A percentile compares a stretch with the other conserved stretches of the same genome.
These are phyloP conservation scores for Camelus dromedarius DNA, from an alignment of 2,113 vertebrate genomes.

Conservation along the genomic window DNA sequence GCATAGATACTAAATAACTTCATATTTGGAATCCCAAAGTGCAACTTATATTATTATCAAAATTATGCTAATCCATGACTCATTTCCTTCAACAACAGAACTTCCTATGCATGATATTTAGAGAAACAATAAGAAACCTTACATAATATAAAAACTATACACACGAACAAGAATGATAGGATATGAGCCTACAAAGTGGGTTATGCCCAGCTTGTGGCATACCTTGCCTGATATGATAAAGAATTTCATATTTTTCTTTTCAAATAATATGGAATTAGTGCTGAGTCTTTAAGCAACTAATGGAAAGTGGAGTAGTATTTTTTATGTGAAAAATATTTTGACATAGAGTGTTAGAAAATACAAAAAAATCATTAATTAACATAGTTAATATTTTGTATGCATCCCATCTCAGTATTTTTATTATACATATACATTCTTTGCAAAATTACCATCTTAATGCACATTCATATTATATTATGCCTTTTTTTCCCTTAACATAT, in stretches of 20 bases:
- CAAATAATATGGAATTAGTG: not conserved
- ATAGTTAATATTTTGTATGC: not conserved
- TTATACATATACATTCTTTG: not conserved
- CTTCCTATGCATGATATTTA: not conserved
- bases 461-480: not conserved
- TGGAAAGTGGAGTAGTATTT: not conserved
- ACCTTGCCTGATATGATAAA: not conserved
- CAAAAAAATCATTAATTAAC: constrained; percentile 13
- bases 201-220: not conserved
- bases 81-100: not conserved
- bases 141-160: not conserved
- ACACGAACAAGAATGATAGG: not conserved
- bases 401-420: not conserved
- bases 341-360: not conserved
- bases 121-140: not conserved
- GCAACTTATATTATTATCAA: not conserved
- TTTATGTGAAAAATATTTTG: constrained; percentile 10
- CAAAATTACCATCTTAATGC: not conserved
- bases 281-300: not conserved
- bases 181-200: not conserved
- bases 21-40: not conserved
- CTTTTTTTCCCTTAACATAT: constrained; percentile 42
- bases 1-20: not conserved
- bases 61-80: not conserved
- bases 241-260: not conserved